Conservation (phyloP, 1,140 invertebrate genomes). For the Drosophila paulistorum region DNA sequence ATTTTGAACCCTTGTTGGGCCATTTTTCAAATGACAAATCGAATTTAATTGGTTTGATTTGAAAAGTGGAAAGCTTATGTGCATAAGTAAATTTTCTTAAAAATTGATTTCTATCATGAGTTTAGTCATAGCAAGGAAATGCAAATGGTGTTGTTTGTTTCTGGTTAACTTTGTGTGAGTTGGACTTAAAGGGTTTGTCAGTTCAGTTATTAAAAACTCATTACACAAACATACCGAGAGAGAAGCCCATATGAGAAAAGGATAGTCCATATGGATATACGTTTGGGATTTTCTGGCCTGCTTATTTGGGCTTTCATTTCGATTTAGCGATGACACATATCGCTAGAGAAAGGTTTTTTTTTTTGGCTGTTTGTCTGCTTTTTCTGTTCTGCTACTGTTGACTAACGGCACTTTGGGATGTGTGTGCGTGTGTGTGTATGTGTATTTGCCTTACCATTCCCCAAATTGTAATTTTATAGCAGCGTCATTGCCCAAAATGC, state of each 20-base stretch:
- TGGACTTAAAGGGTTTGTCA: conserved; percentile 69
- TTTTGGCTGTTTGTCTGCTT: background rate
- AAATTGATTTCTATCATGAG: background rate
- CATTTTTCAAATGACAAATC: too few relatives aligned
- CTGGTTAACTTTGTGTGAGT: conserved; percentile 43
- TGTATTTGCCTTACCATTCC: conserved; percentile 75
- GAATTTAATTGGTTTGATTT: too few relatives aligned
- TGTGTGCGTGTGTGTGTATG: conserved; percentile 25
- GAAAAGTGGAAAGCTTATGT: background rate
- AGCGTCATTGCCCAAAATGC: conserved; percentile 77
- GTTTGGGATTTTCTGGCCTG: conserved; percentile 26
- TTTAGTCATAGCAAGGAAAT: background rate
- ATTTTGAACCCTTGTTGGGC: too few relatives aligned
- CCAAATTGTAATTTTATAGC: conserved; percentile 80
- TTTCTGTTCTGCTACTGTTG: conserved; percentile 42
- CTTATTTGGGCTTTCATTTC: conserved; percentile 65
- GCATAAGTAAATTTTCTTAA: background rate
- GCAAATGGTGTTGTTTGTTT: background rate
- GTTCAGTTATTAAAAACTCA: conserved; percentile 79
- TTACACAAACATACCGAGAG: conserved; percentile 37
- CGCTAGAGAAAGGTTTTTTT: conserved; percentile 51
- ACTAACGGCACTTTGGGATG: conserved; percentile 54
- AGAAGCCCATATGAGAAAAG: background rate
- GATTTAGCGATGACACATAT: conserved; percentile 76
- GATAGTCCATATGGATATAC: background rate